These are phyloP conservation scores for Stenoptilia bipunctidactyla DNA, from an alignment of 2,888 invertebrate genomes.

Conservation along the genomic window DNA sequence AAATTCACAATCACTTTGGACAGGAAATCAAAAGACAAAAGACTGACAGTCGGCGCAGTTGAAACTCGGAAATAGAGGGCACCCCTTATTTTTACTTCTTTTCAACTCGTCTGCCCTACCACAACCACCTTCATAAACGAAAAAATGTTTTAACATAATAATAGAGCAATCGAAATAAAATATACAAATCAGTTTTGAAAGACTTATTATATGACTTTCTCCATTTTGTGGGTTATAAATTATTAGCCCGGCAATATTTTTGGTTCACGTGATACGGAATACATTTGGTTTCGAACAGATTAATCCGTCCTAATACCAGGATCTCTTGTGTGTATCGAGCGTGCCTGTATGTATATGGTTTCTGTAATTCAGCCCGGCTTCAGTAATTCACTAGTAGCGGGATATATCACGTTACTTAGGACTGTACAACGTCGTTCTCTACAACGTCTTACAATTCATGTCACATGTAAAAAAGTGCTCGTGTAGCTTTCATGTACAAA, in stretches of 20 bases:
- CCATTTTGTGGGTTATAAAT: background rate
- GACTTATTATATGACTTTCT: no score
- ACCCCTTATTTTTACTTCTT: slow-evolving; percentile 35
- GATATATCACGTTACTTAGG: slow-evolving; percentile 54
- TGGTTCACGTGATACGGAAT: slow-evolving; percentile 31
- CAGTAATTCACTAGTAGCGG: slow-evolving; percentile 56
- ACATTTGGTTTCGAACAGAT: slow-evolving; percentile 46
- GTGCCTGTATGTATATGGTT: slow-evolving; percentile 58
- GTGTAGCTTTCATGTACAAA: no score
- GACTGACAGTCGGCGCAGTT: slow-evolving; percentile 56
- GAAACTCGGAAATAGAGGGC: slow-evolving; percentile 59
- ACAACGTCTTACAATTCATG: no score
- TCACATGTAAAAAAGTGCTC: no score
- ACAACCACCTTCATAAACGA: slow-evolving; percentile 26
- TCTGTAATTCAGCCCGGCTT: slow-evolving; percentile 62
- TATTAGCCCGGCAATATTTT: slow-evolving; percentile 25
- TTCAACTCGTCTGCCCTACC: slow-evolving; percentile 27
- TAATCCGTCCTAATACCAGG: slow-evolving; percentile 55
- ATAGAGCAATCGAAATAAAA: background rate
- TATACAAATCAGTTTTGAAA: background rate
- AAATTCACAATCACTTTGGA: slow-evolving; percentile 59
- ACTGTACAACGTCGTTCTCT: no score
- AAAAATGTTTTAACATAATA: slow-evolving; percentile 19
- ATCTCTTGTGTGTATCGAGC: slow-evolving; percentile 53
- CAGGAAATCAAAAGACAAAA: slow-evolving; percentile 71